Conservation (phyloP, 1,140 invertebrate genomes). For the Mycetomoellerius zeteki region DNA sequence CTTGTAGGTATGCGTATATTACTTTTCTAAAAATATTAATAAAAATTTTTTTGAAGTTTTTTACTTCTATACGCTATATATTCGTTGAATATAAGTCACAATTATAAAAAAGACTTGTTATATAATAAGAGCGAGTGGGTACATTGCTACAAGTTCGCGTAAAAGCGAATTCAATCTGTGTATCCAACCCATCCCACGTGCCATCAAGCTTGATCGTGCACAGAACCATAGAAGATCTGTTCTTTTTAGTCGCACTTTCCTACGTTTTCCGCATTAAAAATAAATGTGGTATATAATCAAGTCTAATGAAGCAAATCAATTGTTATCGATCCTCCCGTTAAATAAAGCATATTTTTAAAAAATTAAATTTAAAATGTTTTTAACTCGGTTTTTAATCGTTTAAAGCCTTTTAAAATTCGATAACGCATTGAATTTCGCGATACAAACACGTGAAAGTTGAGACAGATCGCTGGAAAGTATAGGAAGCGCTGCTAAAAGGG, state of each 20-base stretch:
- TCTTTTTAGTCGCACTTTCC: conserved; percentile 46
- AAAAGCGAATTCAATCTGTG: conserved; percentile 13
- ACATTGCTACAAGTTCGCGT: background rate
- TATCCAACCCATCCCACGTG: conserved; percentile 24
- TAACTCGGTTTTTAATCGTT: no score
- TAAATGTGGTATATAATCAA: background rate
- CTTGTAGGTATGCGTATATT: background rate
- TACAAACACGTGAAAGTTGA: background rate
- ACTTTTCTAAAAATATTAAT: background rate
- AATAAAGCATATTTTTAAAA: background rate
- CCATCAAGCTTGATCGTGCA: conserved; percentile 59
- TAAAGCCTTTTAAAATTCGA: background rate
- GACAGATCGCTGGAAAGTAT: conserved; percentile 12
- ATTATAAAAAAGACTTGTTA: conserved; percentile 5
- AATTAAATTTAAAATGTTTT: no score
- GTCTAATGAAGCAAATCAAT: background rate
- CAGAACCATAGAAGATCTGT: conserved; percentile 39
- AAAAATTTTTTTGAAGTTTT: background rate
- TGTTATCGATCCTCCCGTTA: background rate
- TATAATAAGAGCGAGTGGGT: conserved; percentile 11
- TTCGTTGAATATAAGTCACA: background rate
- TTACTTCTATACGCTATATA: background rate
- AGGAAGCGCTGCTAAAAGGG: conserved; percentile 30
- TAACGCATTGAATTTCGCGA: background rate
- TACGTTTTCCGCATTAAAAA: conserved; percentile 13